A percentile compares a stretch with the other conserved stretches of the same genome.
These are phyloP conservation scores for Chamaetylas fuelleborni DNA, from an alignment of 2,113 vertebrate species.

Conservation along the genomic window DNA sequence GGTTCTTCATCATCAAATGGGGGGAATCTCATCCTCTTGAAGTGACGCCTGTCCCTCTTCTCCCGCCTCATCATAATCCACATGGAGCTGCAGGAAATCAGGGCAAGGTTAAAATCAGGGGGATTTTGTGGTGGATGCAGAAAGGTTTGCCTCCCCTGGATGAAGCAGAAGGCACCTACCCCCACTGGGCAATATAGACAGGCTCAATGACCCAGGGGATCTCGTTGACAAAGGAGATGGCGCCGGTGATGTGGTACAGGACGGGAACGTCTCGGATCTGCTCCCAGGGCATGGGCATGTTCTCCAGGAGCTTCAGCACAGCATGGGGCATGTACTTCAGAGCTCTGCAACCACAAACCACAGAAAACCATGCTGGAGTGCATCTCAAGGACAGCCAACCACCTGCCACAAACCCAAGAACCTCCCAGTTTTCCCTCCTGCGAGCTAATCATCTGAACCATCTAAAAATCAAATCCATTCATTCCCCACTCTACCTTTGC, in stretches of 20 bases:
- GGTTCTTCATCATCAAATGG: slow-evolving; percentile 98
- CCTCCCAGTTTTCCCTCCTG: background rate
- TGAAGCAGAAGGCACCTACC: slow-evolving; percentile 75
- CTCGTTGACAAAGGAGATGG: slow-evolving; percentile 98
- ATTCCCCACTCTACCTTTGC: no score
- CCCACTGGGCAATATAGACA: slow-evolving; percentile 98
- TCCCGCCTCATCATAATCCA: slow-evolving; percentile 99
- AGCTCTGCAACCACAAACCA: slow-evolving; percentile 73
- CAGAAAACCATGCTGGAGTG: background rate
- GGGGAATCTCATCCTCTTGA: slow-evolving; percentile 98
- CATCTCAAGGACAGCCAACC: background rate
- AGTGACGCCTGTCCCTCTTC: slow-evolving; percentile 94
- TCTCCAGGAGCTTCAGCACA: slow-evolving; percentile 95
- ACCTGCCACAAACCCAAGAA: background rate
- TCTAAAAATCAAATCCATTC: background rate
- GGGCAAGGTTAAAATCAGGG: accelerated
- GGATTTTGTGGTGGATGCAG: accelerated
- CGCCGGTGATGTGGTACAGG: slow-evolving; percentile 96
- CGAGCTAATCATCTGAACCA: accelerated
- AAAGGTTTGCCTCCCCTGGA: background rate
- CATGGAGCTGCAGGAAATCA: slow-evolving; percentile 82
- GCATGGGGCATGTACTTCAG: slow-evolving; percentile 99
- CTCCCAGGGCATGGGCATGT: slow-evolving; percentile 99
- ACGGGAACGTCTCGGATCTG: slow-evolving; percentile 96
- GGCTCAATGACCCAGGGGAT: slow-evolving; percentile 99